Percentiles rank a stretch among this genome's conserved stretches.
These are phyloP conservation scores for Epinotia brunnichana DNA, from an alignment of 2,888 invertebrate genomes.

Conservation along the genomic window DNA sequence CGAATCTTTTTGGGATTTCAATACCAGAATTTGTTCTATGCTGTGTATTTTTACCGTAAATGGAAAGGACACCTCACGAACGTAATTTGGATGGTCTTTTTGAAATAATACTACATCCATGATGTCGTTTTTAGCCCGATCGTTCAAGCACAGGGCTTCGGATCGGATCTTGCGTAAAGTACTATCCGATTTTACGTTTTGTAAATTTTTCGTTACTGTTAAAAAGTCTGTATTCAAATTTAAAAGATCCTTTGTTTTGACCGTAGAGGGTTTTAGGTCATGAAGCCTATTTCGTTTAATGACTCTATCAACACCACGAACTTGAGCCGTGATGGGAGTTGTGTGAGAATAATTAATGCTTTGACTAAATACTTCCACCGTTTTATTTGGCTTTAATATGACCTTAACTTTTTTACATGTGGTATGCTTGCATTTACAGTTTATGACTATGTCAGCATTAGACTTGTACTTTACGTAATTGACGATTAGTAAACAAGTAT, in stretches of 20 bases:
- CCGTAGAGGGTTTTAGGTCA: neutral
- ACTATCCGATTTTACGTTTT: conserved; percentile 14
- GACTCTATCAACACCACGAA: neutral
- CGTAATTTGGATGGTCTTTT: neutral
- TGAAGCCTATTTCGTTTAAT: neutral
- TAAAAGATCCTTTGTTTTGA: neutral
- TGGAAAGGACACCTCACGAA: neutral
- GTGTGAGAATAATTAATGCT: neutral
- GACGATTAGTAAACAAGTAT: no score
- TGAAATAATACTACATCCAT: neutral
- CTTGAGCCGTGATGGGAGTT: neutral
- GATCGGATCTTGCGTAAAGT: neutral
- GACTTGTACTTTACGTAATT: no score
- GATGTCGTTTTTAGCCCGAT: neutral
- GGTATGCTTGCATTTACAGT: no score
- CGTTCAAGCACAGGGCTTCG: neutral
- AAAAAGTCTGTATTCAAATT: no score
- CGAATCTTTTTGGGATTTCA: neutral
- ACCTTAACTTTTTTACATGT: no score
- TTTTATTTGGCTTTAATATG: no score
- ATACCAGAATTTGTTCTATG: neutral
- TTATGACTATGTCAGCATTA: no score
- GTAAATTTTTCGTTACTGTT: no score
- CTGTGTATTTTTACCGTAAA: neutral
- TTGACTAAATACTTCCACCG: no score